These are phyloP conservation scores for Myotis vivesi DNA, from an alignment of 2,797 vertebrate genomes.

Conservation along the genomic window DNA sequence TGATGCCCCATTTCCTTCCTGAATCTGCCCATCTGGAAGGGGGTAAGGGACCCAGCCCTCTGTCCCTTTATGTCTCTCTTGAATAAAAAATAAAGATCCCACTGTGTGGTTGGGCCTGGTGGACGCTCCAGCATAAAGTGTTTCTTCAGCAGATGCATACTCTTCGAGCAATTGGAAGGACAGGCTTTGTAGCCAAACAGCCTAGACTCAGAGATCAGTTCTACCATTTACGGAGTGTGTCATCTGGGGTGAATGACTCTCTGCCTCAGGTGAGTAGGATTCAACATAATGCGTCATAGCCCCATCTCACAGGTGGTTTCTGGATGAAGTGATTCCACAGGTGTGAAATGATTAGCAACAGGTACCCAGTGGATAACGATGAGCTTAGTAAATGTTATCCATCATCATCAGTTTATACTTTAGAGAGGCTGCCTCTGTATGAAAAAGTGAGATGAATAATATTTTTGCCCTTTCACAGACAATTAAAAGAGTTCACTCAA, in stretches of 20 bases:
- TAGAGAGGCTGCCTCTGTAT: not conserved
- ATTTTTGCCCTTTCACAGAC: not conserved
- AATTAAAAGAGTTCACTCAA: constrained; percentile 1
- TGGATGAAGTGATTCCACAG: not conserved
- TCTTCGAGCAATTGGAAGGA: not conserved
- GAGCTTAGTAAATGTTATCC: not conserved
- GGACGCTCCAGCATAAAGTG: not conserved
- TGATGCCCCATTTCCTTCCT: not conserved
- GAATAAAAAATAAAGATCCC: not conserved
- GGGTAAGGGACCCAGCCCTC: not conserved
- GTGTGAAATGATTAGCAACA: not conserved
- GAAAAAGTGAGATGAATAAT: not conserved
- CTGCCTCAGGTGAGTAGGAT: not conserved
- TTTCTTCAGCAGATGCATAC: not conserved
- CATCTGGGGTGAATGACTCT: not conserved
- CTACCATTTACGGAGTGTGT: not conserved
- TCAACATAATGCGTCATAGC: not conserved
- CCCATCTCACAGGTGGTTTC: not conserved
- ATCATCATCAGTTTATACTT: not conserved
- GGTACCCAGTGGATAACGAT: not conserved
- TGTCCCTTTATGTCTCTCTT: not conserved
- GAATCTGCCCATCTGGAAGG: not conserved
- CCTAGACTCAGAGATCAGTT: not conserved
- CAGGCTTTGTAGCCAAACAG: not conserved
- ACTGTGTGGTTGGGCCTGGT: not conserved